These are phyloP conservation scores for Oxyruncus cristatus DNA, from an alignment of 2,113 vertebrate species.

Conservation along the genomic window DNA sequence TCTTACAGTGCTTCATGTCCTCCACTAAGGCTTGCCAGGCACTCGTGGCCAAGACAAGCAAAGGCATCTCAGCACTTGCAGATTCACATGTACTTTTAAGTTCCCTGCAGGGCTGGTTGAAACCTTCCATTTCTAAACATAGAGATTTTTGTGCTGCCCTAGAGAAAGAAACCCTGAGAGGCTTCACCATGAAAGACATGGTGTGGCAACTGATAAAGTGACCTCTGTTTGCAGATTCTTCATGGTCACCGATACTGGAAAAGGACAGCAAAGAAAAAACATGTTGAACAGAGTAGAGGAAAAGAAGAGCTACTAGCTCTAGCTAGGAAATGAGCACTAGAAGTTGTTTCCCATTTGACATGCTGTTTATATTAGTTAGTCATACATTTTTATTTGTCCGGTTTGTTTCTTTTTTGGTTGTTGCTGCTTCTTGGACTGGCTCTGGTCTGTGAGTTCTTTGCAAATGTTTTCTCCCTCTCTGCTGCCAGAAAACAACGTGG, in stretches of 20 bases:
- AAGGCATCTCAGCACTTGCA: not conserved
- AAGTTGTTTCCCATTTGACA: not conserved
- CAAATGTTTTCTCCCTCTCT: not conserved
- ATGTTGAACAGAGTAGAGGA: not conserved
- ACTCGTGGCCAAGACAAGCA: not conserved
- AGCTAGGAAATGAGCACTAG: not conserved
- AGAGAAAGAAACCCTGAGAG: not conserved
- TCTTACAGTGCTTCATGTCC: not conserved
- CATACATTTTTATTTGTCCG: conserved; percentile 8
- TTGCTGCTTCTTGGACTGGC: not conserved
- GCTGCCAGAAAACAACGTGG: not conserved
- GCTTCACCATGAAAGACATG: not conserved
- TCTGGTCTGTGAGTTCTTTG: not conserved
- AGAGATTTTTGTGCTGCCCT: not conserved
- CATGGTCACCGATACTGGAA: not conserved
- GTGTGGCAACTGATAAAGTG: not conserved
- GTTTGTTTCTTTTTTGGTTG: not conserved
- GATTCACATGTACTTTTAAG: rapidly evolving
- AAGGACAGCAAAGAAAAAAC: not conserved
- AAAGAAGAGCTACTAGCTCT: not conserved
- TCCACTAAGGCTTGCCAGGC: not conserved
- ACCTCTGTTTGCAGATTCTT: not conserved
- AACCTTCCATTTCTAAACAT: not conserved
- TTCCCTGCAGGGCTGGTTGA: not conserved
- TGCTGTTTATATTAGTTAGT: not conserved